Base-by-base conservation (phyloP, 2,113 vertebrate genomes). In the Lates calcarifer region DNA sequence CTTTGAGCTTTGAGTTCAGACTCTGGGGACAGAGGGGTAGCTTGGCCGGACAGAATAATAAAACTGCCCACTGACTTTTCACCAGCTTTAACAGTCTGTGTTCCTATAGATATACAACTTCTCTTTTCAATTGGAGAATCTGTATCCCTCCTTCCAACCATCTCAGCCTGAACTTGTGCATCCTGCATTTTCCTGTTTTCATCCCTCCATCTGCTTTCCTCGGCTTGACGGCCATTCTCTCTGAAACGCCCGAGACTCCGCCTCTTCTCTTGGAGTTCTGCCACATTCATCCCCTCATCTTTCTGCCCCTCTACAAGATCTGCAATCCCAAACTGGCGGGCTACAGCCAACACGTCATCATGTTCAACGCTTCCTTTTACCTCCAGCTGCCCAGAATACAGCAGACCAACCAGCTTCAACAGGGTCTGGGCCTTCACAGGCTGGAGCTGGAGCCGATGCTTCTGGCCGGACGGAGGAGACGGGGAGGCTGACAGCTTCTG, bases 331-430 rank as follows among this genome's bases (percentile, higher is more conserved):
- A 98, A 95, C 74, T 45, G 91, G 63, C 89, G 91, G 10, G 96
- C 96, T 0, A 95, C 95, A 0, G 93, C 94, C 81, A 97, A 90
- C 47, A 98, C 91, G 5, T 97, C 96, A 3, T 93, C 92, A 51
- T 89, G 93, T 81, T 98, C 96, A 0, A 86, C 74, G 14, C 31
- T 31, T 0, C 95, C 94, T 3, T 93, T 94, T 3, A 91, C 89
- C 74, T 95, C 95, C 90, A 98, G 90, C 85, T 96, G 92, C 0
- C 96, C 97, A 0, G 97, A 96, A 74, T 98, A 98, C 2, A 98
- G 85, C 58, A 98, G 96, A 35, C 81, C 91, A 17, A 98, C 96
- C 28, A 98, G 89, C 80, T 96, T 97, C 73, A 97, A 91, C 72
- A 98, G 91, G 0, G 89, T 95, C 85, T 91, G 49, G 0, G 96